Percentiles rank a stretch among this genome's conserved stretches.
phyloP scores from a whole-genome alignment of 2,113 vertebrate genomes.

The Oreotrochilus melanogaster region DNA sequence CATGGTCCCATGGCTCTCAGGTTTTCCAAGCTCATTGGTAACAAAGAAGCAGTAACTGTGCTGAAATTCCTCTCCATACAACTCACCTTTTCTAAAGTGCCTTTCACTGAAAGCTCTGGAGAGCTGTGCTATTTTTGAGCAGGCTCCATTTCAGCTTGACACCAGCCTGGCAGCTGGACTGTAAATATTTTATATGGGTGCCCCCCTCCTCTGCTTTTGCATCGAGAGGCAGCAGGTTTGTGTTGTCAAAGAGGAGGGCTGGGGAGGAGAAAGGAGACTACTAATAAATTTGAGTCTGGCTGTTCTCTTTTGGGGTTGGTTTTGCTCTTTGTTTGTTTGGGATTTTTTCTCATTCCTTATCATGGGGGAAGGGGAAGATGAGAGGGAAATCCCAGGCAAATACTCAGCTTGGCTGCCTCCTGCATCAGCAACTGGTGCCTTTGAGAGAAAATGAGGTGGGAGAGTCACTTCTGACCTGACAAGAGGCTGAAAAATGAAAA shows the following conservation, averaged over 20 bases:
- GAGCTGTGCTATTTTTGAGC: constrained; percentile 90
- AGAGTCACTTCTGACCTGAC: constrained; percentile 1
- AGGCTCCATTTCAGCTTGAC: constrained; percentile 86
- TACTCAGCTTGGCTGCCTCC: background rate
- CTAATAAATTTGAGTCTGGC: background rate
- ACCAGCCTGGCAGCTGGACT: constrained; percentile 85
- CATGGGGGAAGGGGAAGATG: background rate
- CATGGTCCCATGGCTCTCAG: background rate
- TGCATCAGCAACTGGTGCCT: background rate
- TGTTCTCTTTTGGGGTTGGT: background rate
- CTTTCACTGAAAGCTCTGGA: constrained; percentile 72
- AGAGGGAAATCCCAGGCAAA: constrained; percentile 18
- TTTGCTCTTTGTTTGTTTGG: background rate
- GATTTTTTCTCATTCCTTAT: background rate
- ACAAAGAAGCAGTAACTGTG: constrained; percentile 10
- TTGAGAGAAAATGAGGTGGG: constrained; percentile 36
- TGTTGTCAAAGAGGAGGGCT: background rate
- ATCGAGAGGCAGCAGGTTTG: constrained; percentile 34
- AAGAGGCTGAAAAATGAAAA: background rate
- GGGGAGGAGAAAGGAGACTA: background rate
- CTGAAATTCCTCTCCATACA: constrained; percentile 24
- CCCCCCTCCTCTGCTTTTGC: background rate
- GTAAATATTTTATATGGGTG: constrained; percentile 87
- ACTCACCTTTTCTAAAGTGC: constrained; percentile 52
- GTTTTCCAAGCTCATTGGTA: background rate